A percentile compares a stretch with the other conserved stretches of the same genome.
Conservation (phyloP, 2,888 invertebrate genomes). For the Netelia inedita region DNA sequence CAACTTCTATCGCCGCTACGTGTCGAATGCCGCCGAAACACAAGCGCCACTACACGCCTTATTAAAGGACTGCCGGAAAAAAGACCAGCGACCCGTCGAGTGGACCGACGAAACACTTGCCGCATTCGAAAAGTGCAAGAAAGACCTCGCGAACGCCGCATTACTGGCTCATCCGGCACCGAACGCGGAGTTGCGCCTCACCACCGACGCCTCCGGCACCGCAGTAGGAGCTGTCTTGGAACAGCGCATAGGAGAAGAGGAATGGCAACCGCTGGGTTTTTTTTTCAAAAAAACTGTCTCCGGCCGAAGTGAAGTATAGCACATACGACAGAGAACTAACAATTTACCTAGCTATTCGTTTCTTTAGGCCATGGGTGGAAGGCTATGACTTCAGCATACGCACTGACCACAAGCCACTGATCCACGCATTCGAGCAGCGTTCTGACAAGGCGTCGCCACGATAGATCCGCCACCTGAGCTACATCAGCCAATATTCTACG, state of each 20-base stretch:
- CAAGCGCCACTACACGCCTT: slow-evolving; percentile 61
- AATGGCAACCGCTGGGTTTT: slow-evolving; percentile 24
- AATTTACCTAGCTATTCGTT: too few relatives aligned
- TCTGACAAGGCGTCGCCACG: background rate
- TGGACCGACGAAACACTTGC: slow-evolving; percentile 66
- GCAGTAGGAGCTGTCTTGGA: slow-evolving; percentile 39
- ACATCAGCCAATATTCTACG: background rate
- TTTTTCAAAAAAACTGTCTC: slow-evolving; percentile 37
- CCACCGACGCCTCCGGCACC: slow-evolving; percentile 30
- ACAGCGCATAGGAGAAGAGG: background rate
- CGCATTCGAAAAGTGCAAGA: slow-evolving; percentile 68
- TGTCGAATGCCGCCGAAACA: slow-evolving; percentile 61
- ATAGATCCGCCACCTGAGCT: background rate
- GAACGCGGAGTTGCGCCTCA: slow-evolving; percentile 15
- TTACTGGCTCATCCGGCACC: slow-evolving; percentile 44
- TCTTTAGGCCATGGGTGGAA: too few relatives aligned
- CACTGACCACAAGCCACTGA: too few relatives aligned
- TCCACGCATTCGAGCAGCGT: too few relatives aligned
- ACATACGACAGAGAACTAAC: background rate
- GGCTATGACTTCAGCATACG: too few relatives aligned
- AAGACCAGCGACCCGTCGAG: slow-evolving; percentile 65
- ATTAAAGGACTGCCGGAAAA: slow-evolving; percentile 62
- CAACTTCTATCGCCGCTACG: slow-evolving; percentile 48
- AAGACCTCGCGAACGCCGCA: slow-evolving; percentile 19
- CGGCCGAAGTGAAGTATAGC: slow-evolving; percentile 1